Conservation (phyloP, 2,797 vertebrate genomes). For the Pelobates cultripes region DNA sequence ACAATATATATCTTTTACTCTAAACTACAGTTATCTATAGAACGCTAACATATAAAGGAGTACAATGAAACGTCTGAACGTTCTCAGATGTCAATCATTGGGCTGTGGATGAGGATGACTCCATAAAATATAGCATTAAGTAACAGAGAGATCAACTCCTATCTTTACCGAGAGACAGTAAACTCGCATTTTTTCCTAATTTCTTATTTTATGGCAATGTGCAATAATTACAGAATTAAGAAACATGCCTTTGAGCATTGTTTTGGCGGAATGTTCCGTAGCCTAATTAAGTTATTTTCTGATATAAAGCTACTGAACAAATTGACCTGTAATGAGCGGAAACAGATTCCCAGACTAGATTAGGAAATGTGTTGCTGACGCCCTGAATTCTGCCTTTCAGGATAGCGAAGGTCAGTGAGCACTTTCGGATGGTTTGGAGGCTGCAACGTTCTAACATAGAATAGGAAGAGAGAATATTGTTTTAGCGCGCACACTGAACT, state of each 20-base stretch:
- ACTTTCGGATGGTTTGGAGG: slow-evolving; percentile 1
- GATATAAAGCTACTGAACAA: slow-evolving; percentile 24
- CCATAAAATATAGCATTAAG: no score
- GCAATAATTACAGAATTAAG: neutral
- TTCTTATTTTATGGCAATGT: no score
- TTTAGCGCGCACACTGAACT: neutral
- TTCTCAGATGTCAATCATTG: no score
- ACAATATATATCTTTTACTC: no score
- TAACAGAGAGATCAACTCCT: no score
- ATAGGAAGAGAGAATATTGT: slow-evolving; percentile 24
- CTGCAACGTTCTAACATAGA: neutral
- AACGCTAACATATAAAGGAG: no score
- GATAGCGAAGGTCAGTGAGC: slow-evolving; percentile 36
- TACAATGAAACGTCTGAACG: no score
- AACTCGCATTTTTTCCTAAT: no score
- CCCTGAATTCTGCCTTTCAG: slow-evolving; percentile 7
- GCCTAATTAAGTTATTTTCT: slow-evolving; percentile 5
- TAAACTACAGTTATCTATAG: no score
- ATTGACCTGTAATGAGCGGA: slow-evolving; percentile 40
- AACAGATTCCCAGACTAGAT: slow-evolving; percentile 41
- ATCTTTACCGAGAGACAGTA: no score
- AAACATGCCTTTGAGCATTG: neutral
- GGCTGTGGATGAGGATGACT: no score
- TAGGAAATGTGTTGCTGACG: slow-evolving; percentile 13
- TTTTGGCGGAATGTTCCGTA: neutral